Base-by-base conservation (phyloP, 2,797 vertebrate species). In the Apogon talboti region DNA sequence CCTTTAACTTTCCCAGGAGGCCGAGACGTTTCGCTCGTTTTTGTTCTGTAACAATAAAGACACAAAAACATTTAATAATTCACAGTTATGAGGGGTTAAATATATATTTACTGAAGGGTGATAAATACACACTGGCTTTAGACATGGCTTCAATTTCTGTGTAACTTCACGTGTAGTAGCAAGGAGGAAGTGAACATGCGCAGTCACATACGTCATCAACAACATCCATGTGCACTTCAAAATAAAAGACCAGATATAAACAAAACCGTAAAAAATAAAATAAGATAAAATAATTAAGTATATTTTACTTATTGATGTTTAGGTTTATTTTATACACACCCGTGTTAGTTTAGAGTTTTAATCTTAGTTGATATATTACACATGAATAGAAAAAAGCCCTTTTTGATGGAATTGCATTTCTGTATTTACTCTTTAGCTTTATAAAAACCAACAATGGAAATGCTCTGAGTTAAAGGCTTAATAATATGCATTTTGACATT, bases 21-120 rank as follows among this genome's bases (percentile, higher is more conserved):
- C 84, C 90, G 21, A 93, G 86, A 24, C 92, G 86, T 76, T 93
- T 94, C 33, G 90, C 91, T 63, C 91, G 87, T 85, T 92, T 94
- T 78, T 94, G 91, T 60, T 92, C 94, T 95, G 90, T 18, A 81
- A 90, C 58, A 64, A 3, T 24, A 10, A 63, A 57, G 4, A 77
- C 48, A 76, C 7, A 1, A 15, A 47, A 11, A 10, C 0, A 46
- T 16, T 73, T 52, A 38, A 57, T 10, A 2, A 24, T 1, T 0
- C 8, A 6, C 0, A 24, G 16, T 1, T 2, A 15, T 6, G 41
- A 1, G 0, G 2, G 38, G 15, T 4, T 24, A 24, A 24, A 1
- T 13, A 42, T 0, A 48, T 5, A 10, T 2, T 33, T 5, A 13
- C 6, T 41, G 1, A n/a, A 43, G 11, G 1, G 1, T 0, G 7